These are phyloP conservation scores for Cyprinus carpio DNA, from an alignment of 2,113 vertebrate species.

Conservation along the genomic window DNA sequence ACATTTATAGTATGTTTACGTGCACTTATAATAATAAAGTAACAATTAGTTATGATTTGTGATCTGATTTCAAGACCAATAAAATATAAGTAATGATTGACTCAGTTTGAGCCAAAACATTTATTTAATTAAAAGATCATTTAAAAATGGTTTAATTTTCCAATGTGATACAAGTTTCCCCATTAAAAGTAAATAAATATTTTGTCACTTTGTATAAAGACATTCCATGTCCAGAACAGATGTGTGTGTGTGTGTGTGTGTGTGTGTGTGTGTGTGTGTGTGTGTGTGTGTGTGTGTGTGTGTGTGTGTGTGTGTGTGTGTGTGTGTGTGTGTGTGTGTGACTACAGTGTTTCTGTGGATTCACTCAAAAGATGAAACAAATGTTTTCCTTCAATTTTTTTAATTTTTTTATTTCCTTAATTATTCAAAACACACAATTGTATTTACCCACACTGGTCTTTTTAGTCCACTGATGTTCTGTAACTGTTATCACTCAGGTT, in stretches of 20 bases:
- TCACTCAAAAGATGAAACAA: conserved; percentile 39
- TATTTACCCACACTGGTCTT: conserved; percentile 68
- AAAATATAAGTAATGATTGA: no score
- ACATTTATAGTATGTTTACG: background rate
- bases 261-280: background rate
- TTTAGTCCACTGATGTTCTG: conserved; percentile 67
- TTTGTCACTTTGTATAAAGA: background rate
- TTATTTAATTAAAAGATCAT: background rate
- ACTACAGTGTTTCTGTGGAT: background rate
- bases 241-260: no score
- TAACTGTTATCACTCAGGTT: conserved; percentile 66
- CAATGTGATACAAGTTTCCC: background rate
- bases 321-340: background rate
- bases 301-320: no score
- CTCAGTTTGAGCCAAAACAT: background rate
- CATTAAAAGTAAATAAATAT: background rate
- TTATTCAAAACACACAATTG: conserved; percentile 75
- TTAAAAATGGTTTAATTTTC: background rate
- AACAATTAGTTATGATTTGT: no score
- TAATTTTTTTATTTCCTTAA: conserved; percentile 73
- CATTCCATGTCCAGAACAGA: background rate
- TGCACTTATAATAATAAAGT: no score
- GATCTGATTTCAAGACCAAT: no score
- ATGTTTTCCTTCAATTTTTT: conserved; percentile 59
- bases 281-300: background rate